A percentile compares a stretch with the other conserved stretches of the same genome.
These are phyloP conservation scores for Prionailurus bengalensis DNA, from an alignment of 2,113 vertebrate genomes.

Conservation along the genomic window DNA sequence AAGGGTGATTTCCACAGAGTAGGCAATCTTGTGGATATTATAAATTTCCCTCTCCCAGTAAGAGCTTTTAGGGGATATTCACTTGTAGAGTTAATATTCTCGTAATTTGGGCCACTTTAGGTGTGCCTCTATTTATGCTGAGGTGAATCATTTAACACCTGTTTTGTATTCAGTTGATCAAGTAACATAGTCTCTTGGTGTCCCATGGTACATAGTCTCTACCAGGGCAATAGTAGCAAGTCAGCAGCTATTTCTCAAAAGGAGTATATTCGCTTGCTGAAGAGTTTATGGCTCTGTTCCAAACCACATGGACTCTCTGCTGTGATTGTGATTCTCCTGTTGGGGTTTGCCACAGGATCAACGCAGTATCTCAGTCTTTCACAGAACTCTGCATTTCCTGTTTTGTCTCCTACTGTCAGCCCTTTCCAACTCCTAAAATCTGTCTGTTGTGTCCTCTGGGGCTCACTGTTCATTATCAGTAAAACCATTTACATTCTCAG, in stretches of 20 bases:
- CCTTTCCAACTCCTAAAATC: neutral
- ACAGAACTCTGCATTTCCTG: neutral
- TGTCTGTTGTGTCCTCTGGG: neutral
- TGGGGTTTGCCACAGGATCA: slow-evolving; percentile 28
- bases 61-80: neutral
- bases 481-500: neutral
- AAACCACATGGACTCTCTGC: neutral
- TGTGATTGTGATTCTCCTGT: neutral
- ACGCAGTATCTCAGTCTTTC: neutral
- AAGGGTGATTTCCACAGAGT: neutral
- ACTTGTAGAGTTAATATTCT: neutral
- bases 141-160: neutral
- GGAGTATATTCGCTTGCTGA: neutral
- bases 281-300: neutral
- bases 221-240: neutral
- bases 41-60: neutral
- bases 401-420: neutral
- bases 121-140: neutral
- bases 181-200: neutral
- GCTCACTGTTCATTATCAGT: neutral
- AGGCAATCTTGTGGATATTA: neutral
- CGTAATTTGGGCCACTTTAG: neutral
- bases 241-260: neutral
- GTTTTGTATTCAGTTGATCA: neutral
- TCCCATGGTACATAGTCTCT: neutral